A percentile compares a stretch with the other conserved stretches of the same genome.
Conservation (phyloP, 2,888 invertebrate genomes). For the Cancer borealis region DNA sequence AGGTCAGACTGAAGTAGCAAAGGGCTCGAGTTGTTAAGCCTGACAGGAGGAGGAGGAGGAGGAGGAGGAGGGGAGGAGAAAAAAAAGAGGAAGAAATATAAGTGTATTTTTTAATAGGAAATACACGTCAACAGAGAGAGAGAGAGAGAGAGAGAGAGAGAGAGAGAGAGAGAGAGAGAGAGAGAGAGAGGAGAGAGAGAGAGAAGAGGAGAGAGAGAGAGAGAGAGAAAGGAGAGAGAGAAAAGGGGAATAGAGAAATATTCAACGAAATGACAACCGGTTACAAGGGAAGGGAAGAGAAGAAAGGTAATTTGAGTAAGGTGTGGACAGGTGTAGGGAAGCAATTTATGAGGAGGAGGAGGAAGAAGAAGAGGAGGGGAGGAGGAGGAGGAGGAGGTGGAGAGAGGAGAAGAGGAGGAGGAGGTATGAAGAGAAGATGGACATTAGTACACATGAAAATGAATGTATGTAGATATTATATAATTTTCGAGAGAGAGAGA, state of each 20-base stretch:
- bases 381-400: background rate
- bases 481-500: background rate
- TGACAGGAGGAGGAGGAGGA: background rate
- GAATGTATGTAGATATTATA: no score
- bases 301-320: no score
- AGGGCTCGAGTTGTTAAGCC: background rate
- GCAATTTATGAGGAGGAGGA: background rate
- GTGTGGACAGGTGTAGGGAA: no score
- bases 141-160: background rate
- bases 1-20: background rate
- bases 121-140: no score
- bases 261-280: no score
- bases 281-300: no score
- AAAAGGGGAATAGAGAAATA: background rate
- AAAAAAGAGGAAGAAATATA: no score
- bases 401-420: no score
- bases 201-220: background rate
- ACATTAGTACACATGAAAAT: no score
- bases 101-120: no score
- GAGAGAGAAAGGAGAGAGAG: background rate
- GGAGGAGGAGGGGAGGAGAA: no score
- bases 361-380: background rate
- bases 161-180: background rate
- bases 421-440: no score
- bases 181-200: background rate